Percentiles rank a stretch among this genome's conserved stretches.
These are phyloP conservation scores for Falco naumanni DNA, from an alignment of 2,797 vertebrate genomes.

Conservation along the genomic window DNA sequence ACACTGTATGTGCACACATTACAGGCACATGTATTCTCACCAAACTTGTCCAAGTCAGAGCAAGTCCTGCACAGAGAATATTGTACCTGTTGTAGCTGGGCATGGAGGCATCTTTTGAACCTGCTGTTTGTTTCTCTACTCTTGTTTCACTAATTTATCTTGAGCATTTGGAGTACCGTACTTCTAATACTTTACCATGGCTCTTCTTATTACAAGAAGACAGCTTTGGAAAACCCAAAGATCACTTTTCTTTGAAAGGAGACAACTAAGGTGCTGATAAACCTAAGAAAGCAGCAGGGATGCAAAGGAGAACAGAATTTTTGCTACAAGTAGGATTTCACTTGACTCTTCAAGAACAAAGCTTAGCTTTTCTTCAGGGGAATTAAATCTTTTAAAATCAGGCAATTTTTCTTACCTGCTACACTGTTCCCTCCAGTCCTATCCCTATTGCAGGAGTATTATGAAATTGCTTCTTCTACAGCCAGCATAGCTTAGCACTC, in stretches of 20 bases:
- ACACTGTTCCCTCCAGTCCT: neutral
- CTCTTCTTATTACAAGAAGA: neutral
- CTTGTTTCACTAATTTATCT: neutral
- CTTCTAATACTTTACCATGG: neutral
- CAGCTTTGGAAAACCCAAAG: neutral
- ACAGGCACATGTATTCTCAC: neutral
- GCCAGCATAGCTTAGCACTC: neutral
- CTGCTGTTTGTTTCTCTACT: neutral
- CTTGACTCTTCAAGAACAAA: neutral
- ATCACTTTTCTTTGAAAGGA: neutral
- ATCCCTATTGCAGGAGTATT: neutral
- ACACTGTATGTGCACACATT: neutral
- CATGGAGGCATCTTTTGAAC: neutral
- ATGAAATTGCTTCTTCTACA: constrained; percentile 4
- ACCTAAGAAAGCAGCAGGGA: neutral
- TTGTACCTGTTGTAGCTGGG: neutral
- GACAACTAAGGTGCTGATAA: neutral
- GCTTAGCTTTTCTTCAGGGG: neutral
- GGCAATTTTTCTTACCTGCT: neutral
- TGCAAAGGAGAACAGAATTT: neutral
- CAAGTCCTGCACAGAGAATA: neutral
- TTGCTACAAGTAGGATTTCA: neutral
- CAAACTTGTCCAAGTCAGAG: neutral
- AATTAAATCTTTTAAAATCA: neutral
- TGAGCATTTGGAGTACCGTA: neutral